Evolutionary conservation across 2,888 invertebrate species (phyloP), one percentile per base, ranked within the genome.

Genomic region (Bibio marci): DNA sequence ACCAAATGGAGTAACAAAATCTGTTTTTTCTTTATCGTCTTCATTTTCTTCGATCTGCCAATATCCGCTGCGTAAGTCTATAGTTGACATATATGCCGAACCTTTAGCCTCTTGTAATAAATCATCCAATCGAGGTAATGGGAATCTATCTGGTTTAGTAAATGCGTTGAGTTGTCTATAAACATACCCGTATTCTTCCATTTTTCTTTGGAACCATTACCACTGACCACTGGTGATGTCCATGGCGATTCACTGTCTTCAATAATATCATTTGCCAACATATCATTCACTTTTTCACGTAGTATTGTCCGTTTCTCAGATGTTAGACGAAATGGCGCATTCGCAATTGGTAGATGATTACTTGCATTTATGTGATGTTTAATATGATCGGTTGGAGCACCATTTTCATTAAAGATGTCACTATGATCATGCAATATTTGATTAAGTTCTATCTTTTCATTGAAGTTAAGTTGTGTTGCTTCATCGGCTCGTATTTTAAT

Each of bases 71-170:
- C 47, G 46, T 2, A 60, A 44, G 38, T 59, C 57, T 3, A 60
- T 37, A 1, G 55, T 54, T 8, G 52, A 47, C 52, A 57, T 55
- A 11, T 44, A 46, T 19, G 47, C 43, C 3, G 47, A 45, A 7
- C 42, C 43, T 40, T 50, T 53, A 1, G 56, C 51, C 1, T 44
- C 47, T 32, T 58, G 55, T 6, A 62, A 37, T 17, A 57, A 41
- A 15, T 61, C 59, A 37, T 62, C 61, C 19, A 61, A 57, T 10
- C 55, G 43, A 2, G 62, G 62, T 12, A 59, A 38, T 2, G 56
- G 57, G 31, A 59, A 61, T 3, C 43, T 42, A 39, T 55, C 53
- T 3, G 49, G 45, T 26, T 38, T 44, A 1, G 52, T 55, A 12
- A 53, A 44, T 1, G 48, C 37, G 31, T 56, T 55, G 1, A 56